Evolutionary conservation across 2,888 invertebrate genomes (phyloP), one percentile per base, ranked within the genome.

Genomic region (Eristalis arbustorum): DNA sequence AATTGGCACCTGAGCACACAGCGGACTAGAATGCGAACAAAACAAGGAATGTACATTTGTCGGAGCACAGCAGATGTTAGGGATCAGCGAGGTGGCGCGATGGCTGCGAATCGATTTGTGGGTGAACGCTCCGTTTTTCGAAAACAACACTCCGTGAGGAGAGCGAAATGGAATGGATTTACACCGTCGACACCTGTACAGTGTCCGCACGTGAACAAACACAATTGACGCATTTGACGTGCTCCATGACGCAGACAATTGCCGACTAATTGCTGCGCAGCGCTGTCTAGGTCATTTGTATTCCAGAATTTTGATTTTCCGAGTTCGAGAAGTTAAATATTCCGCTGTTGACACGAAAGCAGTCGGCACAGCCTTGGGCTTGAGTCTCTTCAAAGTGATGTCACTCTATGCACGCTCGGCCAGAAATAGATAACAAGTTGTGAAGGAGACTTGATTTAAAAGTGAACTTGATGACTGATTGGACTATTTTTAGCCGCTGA

Each of bases 1-100:
- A 59, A 11, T 59, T 25, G 59, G 59, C 59, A 59, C 59, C 59
- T 59, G 59, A 59, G n/a, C 25, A 59, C 59, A 59, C 59, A 59
- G 3, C 13, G 25, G 13, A 3, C 11, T n/a, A 18, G 14, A 23
- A 59, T 25, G 25, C 59, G 59, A 59, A 23, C 8, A 59, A 59
- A 59, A 59, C n/a, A n/a, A n/a, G n/a, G n/a, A 25, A 25, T 59
- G 56, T 56, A 6, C 14, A 56, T 56, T 18, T 18, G 2, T 56
- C 22, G 56, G 14, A n/a, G 18, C 18, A 18, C n/a, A 59, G 14
- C 59, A 59, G 59, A 25, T 59, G 23, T 59, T 28, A 25, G 59
- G 59, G 25, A 59, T 59, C 25, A 49, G 25, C 3, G 10, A 18
- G 5, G 31, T 31, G 59, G 25, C 59, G 22, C n/a, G n/a, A 49